Percentiles rank a stretch among this genome's conserved stretches.
Conservation (phyloP, 2,113 vertebrate species). For the Natator depressus region DNA sequence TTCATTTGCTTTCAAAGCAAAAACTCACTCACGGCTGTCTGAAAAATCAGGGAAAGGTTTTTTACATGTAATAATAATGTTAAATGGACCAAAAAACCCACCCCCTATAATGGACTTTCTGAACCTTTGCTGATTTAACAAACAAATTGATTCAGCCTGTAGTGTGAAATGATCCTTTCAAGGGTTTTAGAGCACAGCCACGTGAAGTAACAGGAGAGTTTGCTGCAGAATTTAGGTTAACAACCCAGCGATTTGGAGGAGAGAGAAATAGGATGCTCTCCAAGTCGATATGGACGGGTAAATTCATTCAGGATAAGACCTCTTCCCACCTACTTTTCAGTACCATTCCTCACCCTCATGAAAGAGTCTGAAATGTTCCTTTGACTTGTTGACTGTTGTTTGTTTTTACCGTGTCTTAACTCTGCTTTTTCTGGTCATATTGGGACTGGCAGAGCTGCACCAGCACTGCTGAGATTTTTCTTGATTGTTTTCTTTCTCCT, state of each 20-base stretch:
- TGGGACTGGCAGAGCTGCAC: not conserved
- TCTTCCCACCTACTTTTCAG: not conserved
- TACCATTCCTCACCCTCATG: not conserved
- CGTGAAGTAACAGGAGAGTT: not conserved
- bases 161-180: slow-evolving; percentile 59
- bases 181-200: not conserved
- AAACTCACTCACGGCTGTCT: not conserved
- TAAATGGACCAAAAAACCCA: not conserved
- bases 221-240: slow-evolving; percentile 11
- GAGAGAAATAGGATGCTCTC: slow-evolving; percentile 26
- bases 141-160: slow-evolving; percentile 36
- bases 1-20: slow-evolving; percentile 13
- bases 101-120: not conserved
- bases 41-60: slow-evolving; percentile 27
- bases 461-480: not conserved
- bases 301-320: not conserved
- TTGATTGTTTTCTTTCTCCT: not conserved
- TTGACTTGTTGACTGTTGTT: not conserved
- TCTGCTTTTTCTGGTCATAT: not conserved
- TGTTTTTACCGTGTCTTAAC: not conserved
- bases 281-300: not conserved
- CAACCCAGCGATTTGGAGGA: slow-evolving; percentile 3
- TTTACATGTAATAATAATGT: not conserved
- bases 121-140: slow-evolving; percentile 61
- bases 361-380: not conserved